Base-by-base conservation (phyloP, 2,888 invertebrate species). In the Latrodectus elegans region DNA sequence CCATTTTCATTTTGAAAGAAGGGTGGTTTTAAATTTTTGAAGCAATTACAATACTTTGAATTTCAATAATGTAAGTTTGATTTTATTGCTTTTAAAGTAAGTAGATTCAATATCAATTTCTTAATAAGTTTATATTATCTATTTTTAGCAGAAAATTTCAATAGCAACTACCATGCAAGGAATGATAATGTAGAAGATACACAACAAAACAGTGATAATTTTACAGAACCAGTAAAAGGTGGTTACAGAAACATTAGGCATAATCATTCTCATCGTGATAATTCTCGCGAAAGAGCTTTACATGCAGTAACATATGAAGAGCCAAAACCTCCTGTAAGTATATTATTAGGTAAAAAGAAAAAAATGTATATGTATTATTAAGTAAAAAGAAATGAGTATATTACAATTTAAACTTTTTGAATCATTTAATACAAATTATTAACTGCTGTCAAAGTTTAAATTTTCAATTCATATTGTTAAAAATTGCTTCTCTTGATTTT, bases 291-390 rank as follows among this genome's bases (percentile, higher is more conserved):
- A 38, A 65, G 86, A 76, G 76, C 73, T 38, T 65, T 74, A 22
- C 78, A 79, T 70, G 78, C 68, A 68, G 26, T 78, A 74, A 87
- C 87, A 26, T 88, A 78, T 74, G 87, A 88, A 73, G 82, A 88
- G 60, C 87, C 87, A 60, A 83, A 82, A 53, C 78, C 87, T n/a
- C 87, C 87, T 26, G 87, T 88, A 83, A 67, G 83, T 83, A 17
- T 68, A 22, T n/a, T 55, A 55, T 38, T 38, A 6, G 38, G 38
- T 38, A 38, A 38, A 38, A 38, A 38, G 38, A 4, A 38, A 38
- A 4, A 38, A 6, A 6, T 38, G 38, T 38, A 4, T 6, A 2
- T 38, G 38, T 38, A 1, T n/a, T 55, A 55, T 38, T 38, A 6
- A 6, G 38, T 38, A 38, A 38, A 2, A 38, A 38, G 38, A 4